Evolutionary conservation across 2,888 invertebrate species (phyloP).

Genomic region (Psylliodes chrysocephalus): DNA sequence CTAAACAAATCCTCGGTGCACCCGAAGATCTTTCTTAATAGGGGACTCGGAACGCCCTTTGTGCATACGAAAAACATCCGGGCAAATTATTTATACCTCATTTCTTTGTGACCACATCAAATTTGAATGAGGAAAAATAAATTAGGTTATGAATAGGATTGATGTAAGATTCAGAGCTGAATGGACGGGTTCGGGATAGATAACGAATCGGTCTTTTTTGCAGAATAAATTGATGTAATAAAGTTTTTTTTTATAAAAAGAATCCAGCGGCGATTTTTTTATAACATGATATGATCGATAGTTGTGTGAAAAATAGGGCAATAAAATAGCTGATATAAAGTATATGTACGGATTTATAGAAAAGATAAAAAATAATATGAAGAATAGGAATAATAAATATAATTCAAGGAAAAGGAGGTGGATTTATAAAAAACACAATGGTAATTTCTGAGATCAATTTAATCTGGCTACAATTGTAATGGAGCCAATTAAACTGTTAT

Average conservation of each 20-base stretch:
- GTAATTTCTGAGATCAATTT: too few species aligned
- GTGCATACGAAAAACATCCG: conserved; percentile 39
- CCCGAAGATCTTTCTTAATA: conserved; percentile 28
- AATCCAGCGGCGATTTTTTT: neutral
- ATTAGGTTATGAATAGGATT: conserved; percentile 32
- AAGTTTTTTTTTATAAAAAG: neutral
- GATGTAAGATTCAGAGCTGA: conserved; percentile 20
- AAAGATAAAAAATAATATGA: neutral
- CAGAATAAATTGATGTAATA: conserved; percentile 23
- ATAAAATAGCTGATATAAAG: neutral
- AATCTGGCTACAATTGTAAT: too few species aligned
- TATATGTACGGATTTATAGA: neutral
- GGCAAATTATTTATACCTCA: conserved; percentile 45
- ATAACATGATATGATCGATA: neutral
- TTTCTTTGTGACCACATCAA: conserved; percentile 41
- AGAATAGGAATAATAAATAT: too few species aligned
- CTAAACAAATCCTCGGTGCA: neutral
- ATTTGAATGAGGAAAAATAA: conserved; percentile 34
- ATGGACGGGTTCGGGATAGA: conserved; percentile 19
- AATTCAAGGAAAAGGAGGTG: too few species aligned
- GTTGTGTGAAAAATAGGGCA: neutral
- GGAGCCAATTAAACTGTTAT: too few species aligned
- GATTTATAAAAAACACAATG: too few species aligned
- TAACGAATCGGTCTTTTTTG: conserved; percentile 20
- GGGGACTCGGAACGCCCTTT: conserved; percentile 29